phyloP scores from a whole-genome alignment of 2,113 vertebrate genomes.

The Oryzias curvinotus region DNA sequence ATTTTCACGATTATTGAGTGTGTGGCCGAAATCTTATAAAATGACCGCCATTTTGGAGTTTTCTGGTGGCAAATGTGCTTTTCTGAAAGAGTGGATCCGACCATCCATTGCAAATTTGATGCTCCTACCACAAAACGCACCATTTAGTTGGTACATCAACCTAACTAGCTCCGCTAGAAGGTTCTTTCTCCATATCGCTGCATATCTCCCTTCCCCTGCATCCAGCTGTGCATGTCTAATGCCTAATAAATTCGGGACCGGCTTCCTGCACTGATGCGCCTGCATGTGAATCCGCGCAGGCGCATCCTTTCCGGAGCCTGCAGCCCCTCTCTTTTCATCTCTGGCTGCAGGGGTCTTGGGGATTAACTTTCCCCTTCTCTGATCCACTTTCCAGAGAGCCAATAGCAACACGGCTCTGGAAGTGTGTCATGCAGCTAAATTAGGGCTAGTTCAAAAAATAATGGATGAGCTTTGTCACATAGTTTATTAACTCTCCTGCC shows the following conservation, averaged over 20 bases:
- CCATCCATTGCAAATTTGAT: no score
- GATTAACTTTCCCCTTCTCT: constrained; percentile 73
- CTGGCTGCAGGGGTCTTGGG: constrained; percentile 58
- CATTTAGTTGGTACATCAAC: no score
- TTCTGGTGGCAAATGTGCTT: no score
- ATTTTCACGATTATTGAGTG: no score
- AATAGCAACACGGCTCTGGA: constrained; percentile 58
- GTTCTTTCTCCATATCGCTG: no score
- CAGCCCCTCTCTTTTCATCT: constrained; percentile 23
- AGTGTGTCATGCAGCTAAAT: constrained; percentile 63
- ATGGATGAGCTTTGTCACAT: constrained; percentile 50
- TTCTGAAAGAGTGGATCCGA: no score
- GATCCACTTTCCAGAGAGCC: constrained; percentile 72
- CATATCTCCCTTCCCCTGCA: not conserved
- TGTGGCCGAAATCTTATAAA: no score
- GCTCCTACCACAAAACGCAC: no score
- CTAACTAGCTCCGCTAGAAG: no score
- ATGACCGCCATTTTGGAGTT: no score
- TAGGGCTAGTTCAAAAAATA: constrained; percentile 57
- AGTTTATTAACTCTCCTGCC: constrained; percentile 42
- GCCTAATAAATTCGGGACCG: no score
- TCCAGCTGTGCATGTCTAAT: not conserved
- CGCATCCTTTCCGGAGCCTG: constrained; percentile 37
- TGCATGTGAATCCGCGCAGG: constrained; percentile 43
- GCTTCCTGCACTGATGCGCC: constrained; percentile 8